A percentile compares a stretch with the other conserved stretches of the same genome.
These are phyloP conservation scores for Ciona savignyi DNA, from an alignment of 23 tunicate genomes.

Conservation along the genomic window DNA sequence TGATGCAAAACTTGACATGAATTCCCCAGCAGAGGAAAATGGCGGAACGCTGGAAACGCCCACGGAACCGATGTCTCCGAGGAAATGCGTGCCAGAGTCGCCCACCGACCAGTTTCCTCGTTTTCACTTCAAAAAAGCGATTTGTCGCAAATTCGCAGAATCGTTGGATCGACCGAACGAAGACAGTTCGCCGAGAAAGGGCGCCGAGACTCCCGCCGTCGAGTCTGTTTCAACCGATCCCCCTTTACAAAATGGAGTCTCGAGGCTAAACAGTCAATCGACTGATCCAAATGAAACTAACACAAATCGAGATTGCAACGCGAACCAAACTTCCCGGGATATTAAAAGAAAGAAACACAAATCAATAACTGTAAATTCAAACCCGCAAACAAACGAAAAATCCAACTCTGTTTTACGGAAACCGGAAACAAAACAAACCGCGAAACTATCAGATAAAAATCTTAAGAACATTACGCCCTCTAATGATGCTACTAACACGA, in stretches of 20 bases:
- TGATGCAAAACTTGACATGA: too few relatives aligned
- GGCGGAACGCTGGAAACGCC: not conserved
- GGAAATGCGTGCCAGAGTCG: not conserved
- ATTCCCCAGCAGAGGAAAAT: not conserved
- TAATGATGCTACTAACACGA: too few relatives aligned
- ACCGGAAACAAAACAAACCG: too few relatives aligned
- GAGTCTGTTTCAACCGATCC: not conserved
- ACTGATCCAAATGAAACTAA: not conserved
- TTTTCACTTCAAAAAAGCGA: slow-evolving; percentile 14
- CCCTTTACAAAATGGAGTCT: not conserved
- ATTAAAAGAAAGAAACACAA: too few relatives aligned
- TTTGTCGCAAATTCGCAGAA: slow-evolving; percentile 20
- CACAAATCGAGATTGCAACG: not conserved
- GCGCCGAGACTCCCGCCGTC: not conserved
- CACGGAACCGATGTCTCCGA: not conserved
- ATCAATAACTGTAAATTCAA: not conserved
- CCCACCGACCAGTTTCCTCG: not conserved
- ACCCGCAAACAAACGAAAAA: not conserved
- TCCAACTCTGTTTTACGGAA: too few relatives aligned
- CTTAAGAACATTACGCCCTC: too few relatives aligned
- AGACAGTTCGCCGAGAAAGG: not conserved
- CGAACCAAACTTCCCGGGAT: not conserved
- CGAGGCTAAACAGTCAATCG: not conserved
- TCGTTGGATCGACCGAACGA: not conserved
- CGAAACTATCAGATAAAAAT: too few relatives aligned